Base-by-base conservation (phyloP, 2,888 invertebrate genomes). In the Neria commutata region DNA sequence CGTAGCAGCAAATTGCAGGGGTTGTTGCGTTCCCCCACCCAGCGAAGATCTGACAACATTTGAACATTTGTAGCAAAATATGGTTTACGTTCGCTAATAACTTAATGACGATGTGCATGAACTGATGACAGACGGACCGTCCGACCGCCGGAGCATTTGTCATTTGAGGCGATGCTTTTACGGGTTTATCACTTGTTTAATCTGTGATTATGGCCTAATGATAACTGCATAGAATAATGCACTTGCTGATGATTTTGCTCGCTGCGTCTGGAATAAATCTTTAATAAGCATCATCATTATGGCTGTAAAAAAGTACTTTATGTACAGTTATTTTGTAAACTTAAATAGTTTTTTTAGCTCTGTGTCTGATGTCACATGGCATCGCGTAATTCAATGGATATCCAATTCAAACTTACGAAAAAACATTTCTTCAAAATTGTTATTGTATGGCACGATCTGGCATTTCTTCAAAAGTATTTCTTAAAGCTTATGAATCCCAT, bases 51-150 rank as follows among this genome's bases (percentile, higher is more conserved):
- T 19, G 19, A 64, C 71, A 73, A 75, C 76, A 77, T 78, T 75
- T 74, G 79, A 79, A 78, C 79, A 79, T 79, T 79, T 79, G 79
- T 69, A 62, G 68, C 66, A 76, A 73, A 79, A 79, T 79, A 79
- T 79, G 79, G 73, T 79, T 78, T 75, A 69, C 69, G 71, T 68
- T 66, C 67, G 64, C 67, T 77, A 76, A 76, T 76, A 69, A 71
- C 61, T 8, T 29, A 5, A 8, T 29, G 6, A 29, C 5, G n/a
- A n/a, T n/a, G n/a, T n/a, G n/a, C n/a, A n/a, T n/a, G 58, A 54
- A 58, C 58, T 64, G 64, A 61, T 66, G 64, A 62, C 60, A 66
- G 55, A n/a, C 53, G 50, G 56, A 54, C 47, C 54, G 40, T 14
- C 24, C 29, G 5, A 11, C 6, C 29, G 29, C 29, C 29, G 29